A percentile compares a stretch with the other conserved stretches of the same genome.
phyloP scores from a whole-genome alignment of 2,888 invertebrate genomes.

The Podotricha telesiphe region DNA sequence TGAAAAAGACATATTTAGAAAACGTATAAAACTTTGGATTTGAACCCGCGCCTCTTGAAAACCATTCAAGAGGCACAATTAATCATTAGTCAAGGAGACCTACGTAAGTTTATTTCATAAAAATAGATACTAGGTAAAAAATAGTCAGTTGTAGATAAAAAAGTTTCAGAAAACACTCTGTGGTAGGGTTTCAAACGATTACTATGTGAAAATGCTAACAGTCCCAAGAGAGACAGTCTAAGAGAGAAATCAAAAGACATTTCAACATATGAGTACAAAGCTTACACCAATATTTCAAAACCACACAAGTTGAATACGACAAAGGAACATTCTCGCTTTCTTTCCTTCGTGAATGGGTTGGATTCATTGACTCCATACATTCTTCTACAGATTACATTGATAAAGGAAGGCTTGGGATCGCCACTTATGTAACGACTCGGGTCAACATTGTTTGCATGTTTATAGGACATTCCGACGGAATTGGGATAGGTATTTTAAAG shows the following conservation, averaged over 20 bases:
- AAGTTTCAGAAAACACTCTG: too few species aligned
- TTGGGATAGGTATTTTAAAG: neutral
- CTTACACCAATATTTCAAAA: constrained; percentile 14
- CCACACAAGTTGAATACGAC: constrained; percentile 19
- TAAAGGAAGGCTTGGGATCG: constrained; percentile 21
- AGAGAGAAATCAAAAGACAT: constrained; percentile 10
- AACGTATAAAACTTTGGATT: too few species aligned
- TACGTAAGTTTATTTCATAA: too few species aligned
- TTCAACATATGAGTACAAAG: neutral
- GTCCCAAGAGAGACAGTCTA: neutral
- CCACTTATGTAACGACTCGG: constrained; percentile 22
- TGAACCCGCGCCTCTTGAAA: too few species aligned
- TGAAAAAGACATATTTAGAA: too few species aligned
- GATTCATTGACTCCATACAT: constrained; percentile 23
- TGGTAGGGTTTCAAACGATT: too few species aligned
- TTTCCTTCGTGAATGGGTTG: constrained; percentile 11
- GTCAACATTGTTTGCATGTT: constrained; percentile 18
- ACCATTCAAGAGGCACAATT: too few species aligned
- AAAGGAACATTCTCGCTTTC: constrained; percentile 22
- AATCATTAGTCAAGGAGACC: too few species aligned
- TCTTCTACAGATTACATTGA: constrained; percentile 25
- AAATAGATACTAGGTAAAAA: too few species aligned
- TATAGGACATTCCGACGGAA: constrained; percentile 8
- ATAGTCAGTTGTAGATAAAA: too few species aligned
- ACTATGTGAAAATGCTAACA: neutral